Base-by-base conservation (phyloP, 2,888 invertebrate species). In the Galeruca laticollis region DNA sequence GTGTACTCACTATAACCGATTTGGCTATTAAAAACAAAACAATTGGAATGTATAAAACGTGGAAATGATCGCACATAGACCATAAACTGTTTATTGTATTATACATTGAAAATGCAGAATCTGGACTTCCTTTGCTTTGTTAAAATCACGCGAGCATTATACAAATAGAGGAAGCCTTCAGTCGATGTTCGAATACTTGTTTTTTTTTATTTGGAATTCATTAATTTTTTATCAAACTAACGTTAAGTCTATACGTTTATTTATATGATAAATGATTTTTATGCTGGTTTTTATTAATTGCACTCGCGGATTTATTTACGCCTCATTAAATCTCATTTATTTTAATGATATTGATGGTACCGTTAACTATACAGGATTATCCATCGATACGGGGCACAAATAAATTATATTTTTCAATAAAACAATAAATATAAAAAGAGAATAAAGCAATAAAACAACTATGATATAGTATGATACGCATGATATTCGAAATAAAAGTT, bases 111-210 rank as follows among this genome's bases (percentile, higher is more conserved):
- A 71, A 70, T 69, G 70, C 71, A 70, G 75, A 75, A 73, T 76
- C 75, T 71, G 73, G 57, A 76, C 81, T 81, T 82, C 82, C 82
- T 81, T 68, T 79, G 76, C 76, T 80, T 81, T 81, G 80, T 82
- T 76, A 70, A 70, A 67, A 67, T 72, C 81, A 81, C 80, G 81
- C 81, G 78, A 81, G 76, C 76, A 71, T 81, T 80, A 80, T 74
- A 78, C 80, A 81, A 81, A 78, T 76, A 75, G 75, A 80, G 81
- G 81, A 82, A 82, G 78, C 77, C 73, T 76, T 76, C 76, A 73
- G 67, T 78, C 77, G 72, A 70, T 74, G 74, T 78, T 79, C 76
- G 73, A 72, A 70, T 73, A 73, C 73, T 79, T 79, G 71, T 78
- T 80, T 26, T n/a, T n/a, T n/a, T n/a, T n/a, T n/a, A n/a, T 79